Evolutionary conservation across 2,797 vertebrate genomes (phyloP).

Genomic region (Forpus xanthops): DNA sequence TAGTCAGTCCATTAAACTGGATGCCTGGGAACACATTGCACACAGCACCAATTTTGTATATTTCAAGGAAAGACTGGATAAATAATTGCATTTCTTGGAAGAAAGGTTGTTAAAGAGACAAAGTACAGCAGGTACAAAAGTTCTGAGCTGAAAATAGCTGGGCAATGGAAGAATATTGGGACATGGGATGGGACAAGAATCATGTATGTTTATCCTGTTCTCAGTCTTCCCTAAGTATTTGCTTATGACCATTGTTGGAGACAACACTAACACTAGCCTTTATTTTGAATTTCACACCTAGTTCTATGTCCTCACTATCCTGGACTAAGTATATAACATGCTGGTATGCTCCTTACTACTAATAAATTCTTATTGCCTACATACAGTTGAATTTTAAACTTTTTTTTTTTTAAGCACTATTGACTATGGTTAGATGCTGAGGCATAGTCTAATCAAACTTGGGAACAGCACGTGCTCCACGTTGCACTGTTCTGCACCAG

Average conservation of each 20-base stretch:
- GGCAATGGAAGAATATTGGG: not conserved
- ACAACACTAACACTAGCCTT: not conserved
- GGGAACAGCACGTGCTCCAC: not conserved
- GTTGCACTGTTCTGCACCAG: not conserved
- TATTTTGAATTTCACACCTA: not conserved
- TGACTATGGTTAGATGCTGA: not conserved
- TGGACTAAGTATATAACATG: not conserved
- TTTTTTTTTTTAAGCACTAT: not conserved
- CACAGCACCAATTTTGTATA: not conserved
- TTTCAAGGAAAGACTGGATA: not conserved
- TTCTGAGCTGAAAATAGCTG: not conserved
- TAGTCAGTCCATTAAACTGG: not conserved
- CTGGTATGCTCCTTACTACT: not conserved
- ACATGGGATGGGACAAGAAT: not conserved
- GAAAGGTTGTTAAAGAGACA: not conserved
- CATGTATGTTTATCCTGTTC: rapidly evolving
- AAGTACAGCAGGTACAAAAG: not conserved
- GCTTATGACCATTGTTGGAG: not conserved
- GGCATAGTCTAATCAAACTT: not conserved
- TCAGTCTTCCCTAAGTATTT: not conserved
- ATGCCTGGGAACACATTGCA: not conserved
- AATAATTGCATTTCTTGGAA: not conserved
- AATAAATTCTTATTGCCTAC: not conserved
- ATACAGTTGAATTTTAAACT: not conserved
- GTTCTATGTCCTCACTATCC: not conserved